These are phyloP conservation scores for Pedetes capensis DNA, from an alignment of 2,113 vertebrate species.

Conservation along the genomic window DNA sequence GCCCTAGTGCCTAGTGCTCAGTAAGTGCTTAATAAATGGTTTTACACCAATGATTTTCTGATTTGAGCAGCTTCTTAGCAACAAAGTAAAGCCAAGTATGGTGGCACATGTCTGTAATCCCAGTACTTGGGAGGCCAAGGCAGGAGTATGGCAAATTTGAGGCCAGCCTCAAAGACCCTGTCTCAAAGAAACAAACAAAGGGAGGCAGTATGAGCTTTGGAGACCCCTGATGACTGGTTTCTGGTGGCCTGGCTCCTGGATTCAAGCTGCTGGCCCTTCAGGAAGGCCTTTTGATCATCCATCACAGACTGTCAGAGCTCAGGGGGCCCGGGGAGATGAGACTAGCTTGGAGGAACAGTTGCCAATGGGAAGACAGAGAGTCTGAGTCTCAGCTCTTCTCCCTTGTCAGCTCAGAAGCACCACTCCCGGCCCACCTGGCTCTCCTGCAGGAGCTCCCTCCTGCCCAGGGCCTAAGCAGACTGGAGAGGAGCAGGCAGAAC, in stretches of 20 bases:
- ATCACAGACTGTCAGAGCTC: neutral
- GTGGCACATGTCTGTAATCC: neutral
- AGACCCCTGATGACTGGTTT: neutral
- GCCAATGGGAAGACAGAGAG: neutral
- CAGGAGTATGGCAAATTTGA: neutral
- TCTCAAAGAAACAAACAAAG: too few relatives aligned
- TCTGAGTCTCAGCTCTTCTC: neutral
- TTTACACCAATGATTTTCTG: neutral
- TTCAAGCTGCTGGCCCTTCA: neutral
- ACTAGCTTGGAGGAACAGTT: neutral
- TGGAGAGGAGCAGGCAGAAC: neutral
- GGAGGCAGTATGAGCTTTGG: neutral
- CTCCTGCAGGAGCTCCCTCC: neutral
- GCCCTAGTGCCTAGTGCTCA: neutral
- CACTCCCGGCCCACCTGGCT: neutral
- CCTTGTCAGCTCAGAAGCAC: neutral
- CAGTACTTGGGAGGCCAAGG: neutral
- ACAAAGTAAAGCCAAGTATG: neutral
- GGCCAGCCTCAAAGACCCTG: too few relatives aligned
- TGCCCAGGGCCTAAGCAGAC: neutral
- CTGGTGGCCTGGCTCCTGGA: neutral
- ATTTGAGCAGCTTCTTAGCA: slow-evolving; percentile 1
- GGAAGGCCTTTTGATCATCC: neutral
- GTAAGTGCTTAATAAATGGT: neutral
- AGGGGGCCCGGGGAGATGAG: neutral